phyloP scores from a whole-genome alignment of 2,797 vertebrate species.

The Syngnathus rostellatus region DNA sequence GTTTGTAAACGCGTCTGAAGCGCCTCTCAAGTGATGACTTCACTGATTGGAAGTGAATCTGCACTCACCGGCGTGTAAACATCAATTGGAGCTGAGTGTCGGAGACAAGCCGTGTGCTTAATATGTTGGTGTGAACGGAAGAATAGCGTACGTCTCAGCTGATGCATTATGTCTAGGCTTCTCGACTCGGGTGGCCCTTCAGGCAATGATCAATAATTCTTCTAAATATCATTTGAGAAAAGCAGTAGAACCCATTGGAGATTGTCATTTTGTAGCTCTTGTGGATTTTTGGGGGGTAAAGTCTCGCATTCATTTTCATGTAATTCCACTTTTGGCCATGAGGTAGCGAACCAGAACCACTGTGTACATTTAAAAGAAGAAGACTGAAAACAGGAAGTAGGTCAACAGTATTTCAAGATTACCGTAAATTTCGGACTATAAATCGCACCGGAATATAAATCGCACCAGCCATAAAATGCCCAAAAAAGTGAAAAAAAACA shows the following conservation, averaged over 20 bases:
- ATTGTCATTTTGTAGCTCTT: too few species aligned
- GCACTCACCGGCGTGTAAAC: conserved; percentile 58
- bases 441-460: too few species aligned
- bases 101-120: conserved; percentile 3
- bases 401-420: too few species aligned
- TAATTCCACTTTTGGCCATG: too few species aligned
- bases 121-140: conserved; percentile 1
- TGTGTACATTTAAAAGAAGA: too few species aligned
- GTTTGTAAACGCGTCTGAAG: conserved; percentile 38
- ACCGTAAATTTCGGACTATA: too few species aligned
- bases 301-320: too few species aligned
- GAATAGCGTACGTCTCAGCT: neutral
- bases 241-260: neutral
- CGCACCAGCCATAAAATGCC: too few species aligned
- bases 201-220: conserved; percentile 21
- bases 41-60: conserved; percentile 63
- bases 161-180: neutral
- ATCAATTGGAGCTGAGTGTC: conserved; percentile 28
- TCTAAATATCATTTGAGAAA: neutral
- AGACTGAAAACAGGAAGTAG: too few species aligned
- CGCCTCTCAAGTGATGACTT: conserved; percentile 55
- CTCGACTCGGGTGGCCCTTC: neutral
- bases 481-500: too few species aligned
- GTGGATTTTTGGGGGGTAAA: too few species aligned
- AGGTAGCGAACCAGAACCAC: too few species aligned